Base-by-base conservation (phyloP, 2,113 vertebrate genomes). In the Poicephalus meyeri region DNA sequence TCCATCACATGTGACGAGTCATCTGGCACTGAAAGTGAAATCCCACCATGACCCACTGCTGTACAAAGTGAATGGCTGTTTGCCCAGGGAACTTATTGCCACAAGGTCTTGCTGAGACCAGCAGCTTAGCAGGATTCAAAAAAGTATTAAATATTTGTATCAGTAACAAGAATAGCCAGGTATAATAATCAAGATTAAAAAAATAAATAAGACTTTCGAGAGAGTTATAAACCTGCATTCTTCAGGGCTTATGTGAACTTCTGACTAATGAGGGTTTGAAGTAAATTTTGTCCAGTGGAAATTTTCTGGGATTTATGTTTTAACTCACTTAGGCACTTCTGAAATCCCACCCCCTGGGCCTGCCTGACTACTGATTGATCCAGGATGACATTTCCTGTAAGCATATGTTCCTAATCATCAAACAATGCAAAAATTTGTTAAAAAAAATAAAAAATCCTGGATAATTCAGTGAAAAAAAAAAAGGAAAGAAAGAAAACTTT, bases 281-380 rank as follows among this genome's bases (percentile, higher is more conserved):
- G 80, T 42, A 95, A 92, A 80, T 92, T 97, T 93, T 92, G 91
- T 69, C 41, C 14, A 8, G 80, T 96, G 88, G 92, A 95, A 96
- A 94, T 95, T 89, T 89, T 94, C 91, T 50, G 73, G 90, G 86
- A 87, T 96, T 96, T 93, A 89, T 82, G 52, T 88, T 96, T 92
- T 94, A 96, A 92, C 86, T 94, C 96, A 95, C 90, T 96, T 93
- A 95, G 95, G 90, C 93, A 93, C 92, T 96, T 95, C 81, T 93
- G 83, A 93, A 97, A 95, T 96, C 93, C 72, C 96, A 91, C 77
- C 61, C 88, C 90, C 93, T 95, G 88, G 79, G 83, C 80, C 89
- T 94, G 92, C 73, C 88, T 91, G 77, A 58, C 80, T 93, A 88
- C 70, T 95, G 93, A 94, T 95, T 97, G 95, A 97, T 95, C 91